Base-by-base conservation (phyloP, 2,888 invertebrate species). In the Ophioninae sp. region DNA sequence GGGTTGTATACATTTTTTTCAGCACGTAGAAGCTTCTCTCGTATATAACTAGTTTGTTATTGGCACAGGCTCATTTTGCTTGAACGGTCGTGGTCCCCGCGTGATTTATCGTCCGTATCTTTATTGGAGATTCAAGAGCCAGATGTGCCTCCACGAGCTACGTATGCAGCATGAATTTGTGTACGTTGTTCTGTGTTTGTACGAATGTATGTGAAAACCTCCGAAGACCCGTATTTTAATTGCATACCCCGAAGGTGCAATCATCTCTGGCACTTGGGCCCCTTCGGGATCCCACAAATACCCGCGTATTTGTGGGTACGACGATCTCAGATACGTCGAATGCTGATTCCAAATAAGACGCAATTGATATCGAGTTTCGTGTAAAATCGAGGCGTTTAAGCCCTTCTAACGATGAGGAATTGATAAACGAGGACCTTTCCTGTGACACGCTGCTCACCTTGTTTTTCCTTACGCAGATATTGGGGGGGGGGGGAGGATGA, bases 201-300 rank as follows among this genome's bases (percentile, higher is more conserved):
- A 21, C 44, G 39, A 17, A n/a, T 13, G 20, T 10, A 20, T 50
- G n/a, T 7, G 23, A 39, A 57, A 50, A 41, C n/a, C n/a, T 61
- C 13, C 69, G 50, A 13, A 50, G 50, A 10, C 50, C 17, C 50
- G 83, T 82, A 68, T 85, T 86, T 87, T 86, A 87, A 87, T 87
- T 87, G 84, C 83, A 79, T 80, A 78, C 82, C 82, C 83, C 73
- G 67, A 74, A 84, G 87, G 85, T 79, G 74, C 82, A 85, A 82
- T 82, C 74, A 85, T 86, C 79, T 86, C 73, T 79, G 57, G 74
- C 69, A 70, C 69, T 77, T 69, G 62, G 67, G 62, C 76, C 23
- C 75, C 64, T 74, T 70, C 81, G 39, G 57, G 30, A 72, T 20
- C 75, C 56, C 65, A 13, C 44, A 73, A 50, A 65, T 20, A 6